Evolutionary conservation across 2,888 invertebrate genomes (phyloP), one percentile per base, ranked within the genome.

Genomic region (Drosophila recens): DNA sequence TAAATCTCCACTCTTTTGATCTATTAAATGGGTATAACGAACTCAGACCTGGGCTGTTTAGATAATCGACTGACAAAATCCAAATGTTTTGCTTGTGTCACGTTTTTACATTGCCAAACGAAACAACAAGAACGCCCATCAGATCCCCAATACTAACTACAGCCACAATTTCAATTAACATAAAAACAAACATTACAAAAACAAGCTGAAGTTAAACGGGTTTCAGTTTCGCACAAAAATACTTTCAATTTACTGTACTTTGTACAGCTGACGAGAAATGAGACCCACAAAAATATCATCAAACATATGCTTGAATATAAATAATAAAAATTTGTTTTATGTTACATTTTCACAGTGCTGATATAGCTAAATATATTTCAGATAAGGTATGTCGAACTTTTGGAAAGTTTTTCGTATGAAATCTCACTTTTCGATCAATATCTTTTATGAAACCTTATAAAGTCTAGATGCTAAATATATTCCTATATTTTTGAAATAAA

Each of bases 231-330:
- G 42, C 23, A 34, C 58, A 58, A 48, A 54, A 38, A 68, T 56
- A 68, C 67, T 57, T 67, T 57, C 58, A 67, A 51, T 58, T 67
- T 57, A 43, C 43, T 33, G 8, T 33, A 51, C 68, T 34, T 38
- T 38, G 38, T 23, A 27, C 69, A 67, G 42, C 49, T 45, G 57
- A 45, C 49, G 38, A 68, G 43, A 67, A 56, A 38, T 15, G 30
- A 49, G 42, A 68, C 15, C 15, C 13, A 6, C 43, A 67, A 42
- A 68, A 48, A 10, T 20, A 45, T 43, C n/a, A 45, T 23, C 11
- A 17, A 42, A 54, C 13, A 54, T 38, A 38, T 10, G 11, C 5
- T 27, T 27, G 27, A 5, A 27, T 27, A 27, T 27, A 5, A 27
- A 27, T n/a, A 5, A 27, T 27, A 27, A 27, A 27, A 27, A 5